Conservation (phyloP, 2,888 invertebrate genomes). For the Tortricodes alternella region DNA sequence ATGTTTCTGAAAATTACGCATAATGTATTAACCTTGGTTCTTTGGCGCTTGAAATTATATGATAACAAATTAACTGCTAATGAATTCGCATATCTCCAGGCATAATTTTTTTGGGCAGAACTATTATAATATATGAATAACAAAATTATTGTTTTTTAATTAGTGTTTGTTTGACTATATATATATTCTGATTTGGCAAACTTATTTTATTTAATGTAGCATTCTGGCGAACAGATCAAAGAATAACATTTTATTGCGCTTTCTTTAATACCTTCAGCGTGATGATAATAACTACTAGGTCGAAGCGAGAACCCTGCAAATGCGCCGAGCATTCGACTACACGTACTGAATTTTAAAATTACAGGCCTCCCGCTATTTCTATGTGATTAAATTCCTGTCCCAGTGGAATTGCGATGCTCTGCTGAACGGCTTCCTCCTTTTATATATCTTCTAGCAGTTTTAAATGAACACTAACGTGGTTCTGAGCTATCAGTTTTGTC, state of each 20-base stretch:
- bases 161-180: too few species aligned
- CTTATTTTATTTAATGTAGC: too few species aligned
- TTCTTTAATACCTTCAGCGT: background rate
- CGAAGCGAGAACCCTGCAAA: constrained; percentile 28
- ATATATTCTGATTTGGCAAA: too few species aligned
- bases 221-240: background rate
- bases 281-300: constrained; percentile 2
- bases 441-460: background rate
- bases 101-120: too few species aligned
- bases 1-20: too few species aligned
- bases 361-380: constrained; percentile 34
- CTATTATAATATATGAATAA: too few species aligned
- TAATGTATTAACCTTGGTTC: too few species aligned
- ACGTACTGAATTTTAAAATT: constrained; percentile 46
- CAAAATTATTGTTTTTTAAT: too few species aligned
- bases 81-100: too few species aligned
- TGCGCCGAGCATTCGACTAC: constrained; percentile 35
- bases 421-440: background rate
- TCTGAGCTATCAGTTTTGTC: too few species aligned
- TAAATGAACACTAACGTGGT: background rate
- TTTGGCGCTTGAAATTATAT: background rate
- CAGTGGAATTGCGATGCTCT: constrained; percentile 22
- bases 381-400: constrained; percentile 45
- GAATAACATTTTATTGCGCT: background rate
- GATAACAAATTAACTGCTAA: background rate